Percentiles rank a stretch among this genome's conserved stretches.
phyloP scores from a whole-genome alignment of 2,888 invertebrate species.

The Idaea biselata region DNA sequence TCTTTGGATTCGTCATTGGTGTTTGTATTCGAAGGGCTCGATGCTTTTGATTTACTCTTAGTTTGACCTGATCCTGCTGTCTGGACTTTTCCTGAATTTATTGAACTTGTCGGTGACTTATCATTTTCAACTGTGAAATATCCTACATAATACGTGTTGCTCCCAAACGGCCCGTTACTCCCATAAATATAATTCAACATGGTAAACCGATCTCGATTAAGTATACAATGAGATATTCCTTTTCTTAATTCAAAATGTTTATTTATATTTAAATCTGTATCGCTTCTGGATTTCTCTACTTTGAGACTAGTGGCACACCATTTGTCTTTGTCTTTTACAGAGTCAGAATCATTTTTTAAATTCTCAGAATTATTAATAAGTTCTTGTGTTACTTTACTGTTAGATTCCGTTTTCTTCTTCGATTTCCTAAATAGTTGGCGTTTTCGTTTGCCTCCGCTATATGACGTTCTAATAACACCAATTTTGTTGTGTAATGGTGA shows the following conservation, averaged over 20 bases:
- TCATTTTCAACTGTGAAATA: constrained; percentile 61
- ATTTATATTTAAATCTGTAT: constrained; percentile 31
- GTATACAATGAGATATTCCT: constrained; percentile 46
- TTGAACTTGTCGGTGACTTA: not conserved
- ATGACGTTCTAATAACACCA: constrained; percentile 45
- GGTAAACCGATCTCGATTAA: constrained; percentile 38
- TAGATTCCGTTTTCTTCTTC: constrained; percentile 13
- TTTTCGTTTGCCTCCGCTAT: constrained; percentile 32
- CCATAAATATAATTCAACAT: constrained; percentile 58
- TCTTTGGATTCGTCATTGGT: constrained; percentile 22
- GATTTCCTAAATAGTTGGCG: constrained; percentile 15
- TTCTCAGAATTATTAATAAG: not conserved
- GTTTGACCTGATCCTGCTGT: not conserved
- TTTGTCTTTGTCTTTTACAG: not conserved
- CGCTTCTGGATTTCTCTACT: constrained; percentile 33
- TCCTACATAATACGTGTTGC: constrained; percentile 55
- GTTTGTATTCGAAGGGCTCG: not conserved
- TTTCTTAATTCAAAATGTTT: constrained; percentile 31
- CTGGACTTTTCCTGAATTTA: not conserved
- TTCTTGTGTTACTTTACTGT: constrained; percentile 6
- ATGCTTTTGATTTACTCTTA: not conserved
- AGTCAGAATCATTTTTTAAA: not conserved
- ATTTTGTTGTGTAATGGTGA: constrained; percentile 23
- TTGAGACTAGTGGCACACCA: not conserved
- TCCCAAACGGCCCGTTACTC: constrained; percentile 39